These are phyloP conservation scores for Erebia aethiops DNA, from an alignment of 2,888 invertebrate genomes.

Conservation along the genomic window DNA sequence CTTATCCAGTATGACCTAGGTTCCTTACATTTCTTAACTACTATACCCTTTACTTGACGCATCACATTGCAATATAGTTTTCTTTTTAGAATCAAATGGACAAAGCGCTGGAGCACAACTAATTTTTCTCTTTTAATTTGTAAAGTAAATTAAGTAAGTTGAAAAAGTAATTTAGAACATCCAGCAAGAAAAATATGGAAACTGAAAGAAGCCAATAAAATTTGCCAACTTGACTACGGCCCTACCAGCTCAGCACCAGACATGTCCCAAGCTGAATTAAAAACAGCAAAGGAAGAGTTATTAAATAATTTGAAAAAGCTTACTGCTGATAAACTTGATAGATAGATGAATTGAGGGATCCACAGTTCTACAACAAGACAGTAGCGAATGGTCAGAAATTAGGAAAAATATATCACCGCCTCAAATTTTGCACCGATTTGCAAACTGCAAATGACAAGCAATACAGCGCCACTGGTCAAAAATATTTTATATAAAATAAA, in stretches of 20 bases:
- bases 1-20: too few relatives aligned
- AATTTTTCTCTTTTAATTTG: too few relatives aligned
- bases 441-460: too few relatives aligned
- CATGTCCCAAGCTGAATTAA: neutral
- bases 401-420: slow-evolving; percentile 32
- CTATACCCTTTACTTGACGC: too few relatives aligned
- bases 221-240: slow-evolving; percentile 18
- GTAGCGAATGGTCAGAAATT: slow-evolving; percentile 39
- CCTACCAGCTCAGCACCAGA: slow-evolving; percentile 15
- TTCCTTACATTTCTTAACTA: too few relatives aligned
- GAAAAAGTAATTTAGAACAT: slow-evolving; percentile 4
- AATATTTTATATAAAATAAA: slow-evolving; percentile 39
- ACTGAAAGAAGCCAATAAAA: neutral
- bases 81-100: too few relatives aligned
- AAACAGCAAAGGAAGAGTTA: slow-evolving; percentile 12
- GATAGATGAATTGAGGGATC: slow-evolving; percentile 27
- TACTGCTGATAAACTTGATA: slow-evolving; percentile 4
- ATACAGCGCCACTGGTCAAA: slow-evolving; percentile 36
- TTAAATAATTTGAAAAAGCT: slow-evolving; percentile 20
- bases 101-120: too few relatives aligned
- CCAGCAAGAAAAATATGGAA: too few relatives aligned
- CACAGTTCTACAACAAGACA: slow-evolving; percentile 34
- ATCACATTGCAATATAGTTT: too few relatives aligned
- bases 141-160: too few relatives aligned
- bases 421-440: slow-evolving; percentile 26